Evolutionary conservation across 2,113 vertebrate species (phyloP), one percentile per base, ranked within the genome.

Genomic region (Eolophus roseicapilla): DNA sequence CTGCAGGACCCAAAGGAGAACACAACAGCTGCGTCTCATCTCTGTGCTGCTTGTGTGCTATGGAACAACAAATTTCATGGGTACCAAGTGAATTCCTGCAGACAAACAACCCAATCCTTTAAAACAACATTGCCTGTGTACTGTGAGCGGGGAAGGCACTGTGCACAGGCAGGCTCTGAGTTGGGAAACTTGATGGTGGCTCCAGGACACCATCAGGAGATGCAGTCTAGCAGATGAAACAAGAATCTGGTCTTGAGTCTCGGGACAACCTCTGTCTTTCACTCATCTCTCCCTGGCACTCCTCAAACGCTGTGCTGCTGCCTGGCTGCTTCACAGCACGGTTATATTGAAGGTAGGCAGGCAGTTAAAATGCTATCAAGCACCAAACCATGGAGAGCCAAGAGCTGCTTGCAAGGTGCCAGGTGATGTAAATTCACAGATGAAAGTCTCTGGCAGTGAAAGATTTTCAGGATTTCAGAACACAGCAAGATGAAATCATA

Each of bases 241-340:
- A 75, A 65, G n/a, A 88, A 75, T 17, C 46, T 46, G 39, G 28
- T 52, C 44, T 57, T 1, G 0, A 92, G n/a, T 52, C 44, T 82
- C 3, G 2, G 69, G 33, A 95, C 50, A 74, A 60, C 17, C 57
- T 43, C 39, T 63, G 27, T 31, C 64, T 86, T 86, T 57, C 68
- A 76, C 0, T 1, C 47, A 19, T 24, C 35, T 76, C 27, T 44
- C 53, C 41, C 17, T 50, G 55, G 16, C 50, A 33, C 20, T 57
- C 28, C 31, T 55, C 65, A 71, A 20, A 53, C 0, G 0, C 0
- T 0, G 70, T 17, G 12, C 2, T 0, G 52, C 55, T 60, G 65
- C 23, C 68, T 46, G 68, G 28, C 86, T 49, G 65, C 44, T 67
- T 37, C 24, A 21, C 35, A 81, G 50, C 69, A 44, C 21, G 35